Evolutionary conservation across 64 coral and sea anemone species (phyloP).

Genomic region (Dendrophyllia cribrosa): DNA sequence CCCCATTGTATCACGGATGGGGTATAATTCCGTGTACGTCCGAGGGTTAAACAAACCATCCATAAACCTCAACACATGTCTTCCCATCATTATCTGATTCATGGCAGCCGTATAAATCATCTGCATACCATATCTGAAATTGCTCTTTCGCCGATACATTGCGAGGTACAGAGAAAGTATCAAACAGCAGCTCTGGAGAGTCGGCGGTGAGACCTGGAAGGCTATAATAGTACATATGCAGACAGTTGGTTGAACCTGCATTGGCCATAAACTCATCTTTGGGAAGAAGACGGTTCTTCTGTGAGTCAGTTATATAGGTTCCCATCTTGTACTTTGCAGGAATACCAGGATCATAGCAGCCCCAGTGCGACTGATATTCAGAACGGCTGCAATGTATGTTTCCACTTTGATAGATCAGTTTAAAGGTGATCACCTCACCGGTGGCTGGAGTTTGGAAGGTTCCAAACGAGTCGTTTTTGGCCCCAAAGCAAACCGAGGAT

Average conservation of each 20-base stretch:
- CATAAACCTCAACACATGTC: no score
- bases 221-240: background rate
- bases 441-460: background rate
- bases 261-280: background rate
- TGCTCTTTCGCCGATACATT: no score
- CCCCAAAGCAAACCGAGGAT: background rate
- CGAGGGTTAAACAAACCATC: no score
- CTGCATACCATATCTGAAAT: no score
- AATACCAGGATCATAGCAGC: background rate
- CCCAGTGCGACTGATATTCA: background rate
- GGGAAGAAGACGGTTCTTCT: background rate
- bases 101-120: no score
- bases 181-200: no score
- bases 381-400: background rate
- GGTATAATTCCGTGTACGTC: no score
- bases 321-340: background rate
- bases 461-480: background rate
- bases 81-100: no score
- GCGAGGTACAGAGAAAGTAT: no score
- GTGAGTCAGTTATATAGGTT: background rate
- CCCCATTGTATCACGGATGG: no score
- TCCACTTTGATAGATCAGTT: background rate
- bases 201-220: background rate
- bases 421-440: background rate
- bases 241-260: background rate